phyloP scores from a whole-genome alignment of 2,113 vertebrate species.

The Bos indicus region DNA sequence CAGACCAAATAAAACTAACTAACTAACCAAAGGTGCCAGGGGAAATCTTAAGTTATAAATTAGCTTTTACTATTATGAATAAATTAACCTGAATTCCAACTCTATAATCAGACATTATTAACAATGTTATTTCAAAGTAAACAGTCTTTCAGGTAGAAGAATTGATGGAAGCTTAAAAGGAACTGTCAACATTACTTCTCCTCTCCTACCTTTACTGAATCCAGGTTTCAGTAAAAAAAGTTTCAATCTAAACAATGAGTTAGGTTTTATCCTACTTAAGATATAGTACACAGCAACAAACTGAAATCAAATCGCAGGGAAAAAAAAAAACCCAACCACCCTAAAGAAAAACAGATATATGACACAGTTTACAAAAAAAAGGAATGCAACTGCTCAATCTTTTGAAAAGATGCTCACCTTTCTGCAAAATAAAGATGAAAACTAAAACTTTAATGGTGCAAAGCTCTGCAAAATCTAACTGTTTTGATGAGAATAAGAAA shows the following conservation, averaged over 20 bases:
- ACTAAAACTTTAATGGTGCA: not conserved
- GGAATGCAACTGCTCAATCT: not conserved
- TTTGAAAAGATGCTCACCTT: not conserved
- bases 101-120: not conserved
- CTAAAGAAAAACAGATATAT: not conserved
- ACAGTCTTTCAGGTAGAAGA: not conserved
- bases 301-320: not conserved
- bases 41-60: not conserved
- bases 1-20: not conserved
- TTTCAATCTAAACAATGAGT: not conserved
- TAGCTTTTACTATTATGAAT: not conserved
- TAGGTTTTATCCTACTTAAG: not conserved
- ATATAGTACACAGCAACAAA: not conserved
- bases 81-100: not conserved
- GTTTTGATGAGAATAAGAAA: not conserved
- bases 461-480: not conserved
- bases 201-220: not conserved
- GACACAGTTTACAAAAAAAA: not conserved
- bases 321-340: not conserved
- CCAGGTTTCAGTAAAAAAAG: not conserved
- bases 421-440: slow-evolving; percentile 5
- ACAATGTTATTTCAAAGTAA: slow-evolving; percentile 23
- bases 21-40: not conserved
- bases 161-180: not conserved
- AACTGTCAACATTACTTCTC: not conserved